These are phyloP conservation scores for Myrmecophaga tridactyla DNA, from an alignment of 2,113 vertebrate genomes.

Conservation along the genomic window DNA sequence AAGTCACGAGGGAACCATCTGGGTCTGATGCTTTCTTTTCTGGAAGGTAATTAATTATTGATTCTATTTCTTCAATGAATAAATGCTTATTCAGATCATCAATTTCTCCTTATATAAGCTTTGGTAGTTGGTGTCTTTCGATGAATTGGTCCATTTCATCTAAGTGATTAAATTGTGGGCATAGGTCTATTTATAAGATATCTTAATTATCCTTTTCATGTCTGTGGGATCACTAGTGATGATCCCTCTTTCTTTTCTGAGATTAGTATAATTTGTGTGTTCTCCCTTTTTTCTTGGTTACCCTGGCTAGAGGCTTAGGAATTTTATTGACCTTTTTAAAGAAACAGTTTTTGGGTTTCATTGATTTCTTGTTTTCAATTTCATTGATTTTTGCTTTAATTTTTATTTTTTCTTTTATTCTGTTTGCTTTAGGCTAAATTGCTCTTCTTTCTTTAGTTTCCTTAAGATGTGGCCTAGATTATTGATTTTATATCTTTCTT, in stretches of 20 bases:
- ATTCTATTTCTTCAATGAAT: not conserved
- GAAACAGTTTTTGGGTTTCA: not conserved
- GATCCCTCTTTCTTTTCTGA: not conserved
- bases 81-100: not conserved
- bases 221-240: not conserved
- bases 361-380: not conserved
- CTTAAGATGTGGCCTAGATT: not conserved
- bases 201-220: not conserved
- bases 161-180: not conserved
- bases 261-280: not conserved
- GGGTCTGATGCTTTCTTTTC: not conserved
- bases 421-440: not conserved
- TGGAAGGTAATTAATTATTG: not conserved
- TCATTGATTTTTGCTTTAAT: not conserved
- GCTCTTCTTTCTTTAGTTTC: not conserved
- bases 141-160: not conserved
- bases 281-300: not conserved
- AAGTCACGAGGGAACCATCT: not conserved
- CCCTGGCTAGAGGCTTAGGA: not conserved
- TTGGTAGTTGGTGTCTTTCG: not conserved
- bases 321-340: conserved; percentile 4
- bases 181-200: not conserved
- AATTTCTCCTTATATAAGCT: not conserved
- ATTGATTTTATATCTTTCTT: not conserved
- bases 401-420: not conserved